Percentiles rank a stretch among this genome's conserved stretches.
Conservation (phyloP, 2,888 invertebrate species). For the Nomada lathburiana region DNA sequence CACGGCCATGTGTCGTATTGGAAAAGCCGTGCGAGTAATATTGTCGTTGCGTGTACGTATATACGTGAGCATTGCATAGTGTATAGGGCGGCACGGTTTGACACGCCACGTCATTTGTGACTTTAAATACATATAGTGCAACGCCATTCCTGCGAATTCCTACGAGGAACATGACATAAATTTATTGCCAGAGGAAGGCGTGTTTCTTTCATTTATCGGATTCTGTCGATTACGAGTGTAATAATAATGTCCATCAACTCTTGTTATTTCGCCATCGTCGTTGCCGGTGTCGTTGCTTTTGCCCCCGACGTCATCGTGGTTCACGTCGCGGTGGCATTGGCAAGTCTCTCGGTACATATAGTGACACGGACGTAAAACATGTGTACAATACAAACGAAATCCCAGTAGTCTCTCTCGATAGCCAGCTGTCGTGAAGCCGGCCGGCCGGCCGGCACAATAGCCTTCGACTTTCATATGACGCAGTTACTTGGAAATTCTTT, state of each 20-base stretch:
- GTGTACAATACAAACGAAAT: slow-evolving; percentile 56
- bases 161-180: slow-evolving; percentile 30
- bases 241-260: slow-evolving; percentile 24
- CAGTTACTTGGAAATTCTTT: slow-evolving; percentile 18
- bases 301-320: background rate
- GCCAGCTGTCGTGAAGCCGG: slow-evolving; percentile 72
- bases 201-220: slow-evolving; percentile 54
- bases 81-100: slow-evolving; percentile 41
- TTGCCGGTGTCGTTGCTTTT: slow-evolving; percentile 1
- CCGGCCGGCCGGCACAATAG: slow-evolving; percentile 68
- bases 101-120: slow-evolving; percentile 58
- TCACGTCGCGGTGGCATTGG: slow-evolving; percentile 48
- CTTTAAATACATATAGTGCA: slow-evolving; percentile 37
- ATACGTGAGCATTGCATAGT: slow-evolving; percentile 36
- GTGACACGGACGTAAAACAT: slow-evolving; percentile 44
- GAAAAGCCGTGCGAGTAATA: slow-evolving; percentile 30
- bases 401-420: slow-evolving; percentile 32
- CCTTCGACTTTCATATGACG: slow-evolving; percentile 28
- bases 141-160: slow-evolving; percentile 18
- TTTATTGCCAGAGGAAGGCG: slow-evolving; percentile 52
- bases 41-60: slow-evolving; percentile 44
- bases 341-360: slow-evolving; percentile 31
- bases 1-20: slow-evolving; percentile 37
- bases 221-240: slow-evolving; percentile 55
- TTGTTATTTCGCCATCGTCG: slow-evolving; percentile 4